Conservation (phyloP, 2,797 vertebrate genomes). For the Xenentodon cancila region DNA sequence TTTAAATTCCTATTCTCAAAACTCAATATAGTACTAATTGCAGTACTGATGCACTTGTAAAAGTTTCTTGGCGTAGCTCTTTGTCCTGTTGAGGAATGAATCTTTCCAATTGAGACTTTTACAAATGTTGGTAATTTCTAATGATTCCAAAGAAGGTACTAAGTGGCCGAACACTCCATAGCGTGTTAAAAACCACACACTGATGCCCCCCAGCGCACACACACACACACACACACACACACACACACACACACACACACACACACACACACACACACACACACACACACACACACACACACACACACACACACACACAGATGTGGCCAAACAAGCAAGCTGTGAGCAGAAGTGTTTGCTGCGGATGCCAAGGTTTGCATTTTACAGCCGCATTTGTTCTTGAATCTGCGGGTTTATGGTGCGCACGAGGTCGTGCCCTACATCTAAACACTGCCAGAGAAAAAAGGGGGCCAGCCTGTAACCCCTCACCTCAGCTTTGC, state of each 20-base stretch:
- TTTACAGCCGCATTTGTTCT: constrained; percentile 72
- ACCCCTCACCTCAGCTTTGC: constrained; percentile 47
- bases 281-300: no score
- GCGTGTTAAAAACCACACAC: constrained; percentile 49
- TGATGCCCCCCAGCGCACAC: no score
- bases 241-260: no score
- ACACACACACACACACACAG: constrained; percentile 22
- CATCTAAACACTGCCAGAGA: constrained; percentile 62
- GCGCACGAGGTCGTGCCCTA: constrained; percentile 50
- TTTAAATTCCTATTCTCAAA: not conserved
- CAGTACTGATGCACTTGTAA: constrained; percentile 19
- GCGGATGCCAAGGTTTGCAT: constrained; percentile 61
- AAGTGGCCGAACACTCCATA: constrained; percentile 50
- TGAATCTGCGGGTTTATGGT: constrained; percentile 64
- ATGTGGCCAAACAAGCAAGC: constrained; percentile 40
- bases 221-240: no score
- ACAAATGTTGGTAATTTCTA: constrained; percentile 31
- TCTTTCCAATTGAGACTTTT: constrained; percentile 27
- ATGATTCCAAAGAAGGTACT: constrained; percentile 57
- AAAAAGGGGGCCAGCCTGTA: constrained; percentile 39
- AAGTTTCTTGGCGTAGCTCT: constrained; percentile 19
- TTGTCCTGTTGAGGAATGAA: constrained; percentile 14
- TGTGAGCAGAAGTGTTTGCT: constrained; percentile 61
- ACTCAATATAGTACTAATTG: not conserved
- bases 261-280: no score